A percentile compares a stretch with the other conserved stretches of the same genome.
Evolutionary conservation across 2,888 invertebrate genomes (phyloP).

Genomic region (Saturnia pavonia): DNA sequence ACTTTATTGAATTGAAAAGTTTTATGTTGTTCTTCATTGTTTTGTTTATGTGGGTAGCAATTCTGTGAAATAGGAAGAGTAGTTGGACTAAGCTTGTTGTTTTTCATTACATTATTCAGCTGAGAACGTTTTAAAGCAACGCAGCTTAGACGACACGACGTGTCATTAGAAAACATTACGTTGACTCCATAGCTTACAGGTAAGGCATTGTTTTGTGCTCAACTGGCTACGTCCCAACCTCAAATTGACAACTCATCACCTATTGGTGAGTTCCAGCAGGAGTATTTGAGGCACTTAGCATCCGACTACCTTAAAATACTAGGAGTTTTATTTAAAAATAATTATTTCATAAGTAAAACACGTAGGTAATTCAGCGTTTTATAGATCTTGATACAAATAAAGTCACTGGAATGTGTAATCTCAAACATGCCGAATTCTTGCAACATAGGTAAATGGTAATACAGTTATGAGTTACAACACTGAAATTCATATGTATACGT

Average conservation of each 20-base stretch:
- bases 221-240: background rate
- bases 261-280: background rate
- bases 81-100: background rate
- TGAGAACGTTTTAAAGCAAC: background rate
- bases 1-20: slow-evolving; percentile 35
- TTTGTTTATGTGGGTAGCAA: background rate
- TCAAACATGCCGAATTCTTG: too few relatives aligned
- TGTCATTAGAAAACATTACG: background rate
- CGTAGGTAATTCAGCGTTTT: too few relatives aligned
- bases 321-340: too few relatives aligned
- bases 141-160: too few relatives aligned
- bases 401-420: too few relatives aligned
- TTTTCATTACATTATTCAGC: background rate
- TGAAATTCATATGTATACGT: too few relatives aligned
- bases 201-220: background rate
- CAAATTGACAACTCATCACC: background rate
- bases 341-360: too few relatives aligned
- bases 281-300: background rate
- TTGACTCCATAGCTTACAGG: background rate
- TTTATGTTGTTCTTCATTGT: slow-evolving; percentile 25
- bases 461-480: too few relatives aligned
- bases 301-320: background rate
- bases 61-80: slow-evolving; percentile 1
- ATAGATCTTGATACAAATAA: too few relatives aligned
- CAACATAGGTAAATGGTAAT: too few relatives aligned